phyloP scores from a whole-genome alignment of 1,140 invertebrate species.

The Diprion similis region DNA sequence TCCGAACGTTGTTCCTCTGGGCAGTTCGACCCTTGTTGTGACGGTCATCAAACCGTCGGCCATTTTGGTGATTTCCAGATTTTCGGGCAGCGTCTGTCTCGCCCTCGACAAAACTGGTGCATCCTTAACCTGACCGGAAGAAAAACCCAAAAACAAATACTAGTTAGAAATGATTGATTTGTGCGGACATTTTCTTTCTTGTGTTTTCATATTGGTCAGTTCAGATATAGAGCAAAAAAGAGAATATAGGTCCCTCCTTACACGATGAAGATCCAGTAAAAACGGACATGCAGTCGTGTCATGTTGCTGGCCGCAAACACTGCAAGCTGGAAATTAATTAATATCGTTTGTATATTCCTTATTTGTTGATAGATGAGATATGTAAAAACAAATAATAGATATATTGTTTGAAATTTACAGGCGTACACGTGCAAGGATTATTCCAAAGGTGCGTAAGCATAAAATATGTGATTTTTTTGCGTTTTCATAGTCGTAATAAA shows the following conservation, averaged over 20 bases:
- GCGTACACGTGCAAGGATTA: background rate
- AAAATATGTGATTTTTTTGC: background rate
- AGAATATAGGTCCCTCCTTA: conserved; percentile 22
- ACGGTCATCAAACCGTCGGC: conserved; percentile 45
- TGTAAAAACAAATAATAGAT: background rate
- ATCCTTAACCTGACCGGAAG: conserved; percentile 34
- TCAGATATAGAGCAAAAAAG: conserved; percentile 1
- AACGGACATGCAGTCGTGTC: conserved; percentile 52
- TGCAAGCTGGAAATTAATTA: conserved; percentile 40
- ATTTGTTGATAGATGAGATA: background rate
- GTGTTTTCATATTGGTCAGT: background rate
- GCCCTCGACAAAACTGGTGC: conserved; percentile 47
- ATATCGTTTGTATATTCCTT: background rate
- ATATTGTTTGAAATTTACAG: background rate
- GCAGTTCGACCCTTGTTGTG: conserved; percentile 44
- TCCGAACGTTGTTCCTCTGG: conserved; percentile 57
- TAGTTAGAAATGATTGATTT: background rate
- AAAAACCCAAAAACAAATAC: conserved; percentile 6
- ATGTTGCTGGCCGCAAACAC: conserved; percentile 56
- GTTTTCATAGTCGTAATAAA: too few relatives aligned
- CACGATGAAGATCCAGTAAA: conserved; percentile 39
- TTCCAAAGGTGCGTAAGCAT: background rate
- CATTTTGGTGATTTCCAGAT: conserved; percentile 44
- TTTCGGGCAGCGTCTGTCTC: conserved; percentile 54
- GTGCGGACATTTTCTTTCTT: too few relatives aligned